Base-by-base conservation (phyloP, 2,888 invertebrate genomes). In the Apamea sordens region DNA sequence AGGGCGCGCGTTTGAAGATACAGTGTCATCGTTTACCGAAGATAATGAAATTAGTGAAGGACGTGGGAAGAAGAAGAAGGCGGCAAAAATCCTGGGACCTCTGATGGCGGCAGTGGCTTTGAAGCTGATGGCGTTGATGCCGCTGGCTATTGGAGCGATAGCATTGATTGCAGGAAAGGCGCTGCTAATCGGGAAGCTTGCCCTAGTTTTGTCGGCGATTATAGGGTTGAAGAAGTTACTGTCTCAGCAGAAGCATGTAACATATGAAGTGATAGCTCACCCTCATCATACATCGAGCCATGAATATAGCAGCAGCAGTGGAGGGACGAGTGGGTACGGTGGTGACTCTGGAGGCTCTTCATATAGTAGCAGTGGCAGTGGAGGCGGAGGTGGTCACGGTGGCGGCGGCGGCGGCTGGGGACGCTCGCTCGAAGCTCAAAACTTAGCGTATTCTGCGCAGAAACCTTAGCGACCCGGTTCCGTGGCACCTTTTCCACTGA, bases 121-220 rank as follows among this genome's bases (percentile, higher is more conserved):
- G 92, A 98, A 98, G 94, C 97, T 98, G 91, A 98, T 98, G 92
- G 98, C 98, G 53, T 94, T 99, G 73, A 96, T 98, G 91, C 98
- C 98, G 50, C 92, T 99, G 73, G 97, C 98, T 3, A 97, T 99
- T 68, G 98, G 98, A 74, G 98, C 98, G 73, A 98, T 98, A 88
- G 98, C 98, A 47, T 95, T 98, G 90, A 98, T 98, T 90, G 98
- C 98, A 82, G 98, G 98, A 80, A 98, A 98, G 94, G 98, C 98
- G 73, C 96, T 98, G 90, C 94, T 98, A 87, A 98, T 98, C 91
- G 98, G 98, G 93, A 98, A 98, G 95, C 97, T 98, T 91, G 98
- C 98, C 50, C 97, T 98, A 86, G 98, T 98, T 69, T 97, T 98
- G 71, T 98, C 98, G 0, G 98, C 98, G 74, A 98, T 98, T 80